Evolutionary conservation across 1,140 invertebrate species (phyloP).

Genomic region (Popillia japonica): DNA sequence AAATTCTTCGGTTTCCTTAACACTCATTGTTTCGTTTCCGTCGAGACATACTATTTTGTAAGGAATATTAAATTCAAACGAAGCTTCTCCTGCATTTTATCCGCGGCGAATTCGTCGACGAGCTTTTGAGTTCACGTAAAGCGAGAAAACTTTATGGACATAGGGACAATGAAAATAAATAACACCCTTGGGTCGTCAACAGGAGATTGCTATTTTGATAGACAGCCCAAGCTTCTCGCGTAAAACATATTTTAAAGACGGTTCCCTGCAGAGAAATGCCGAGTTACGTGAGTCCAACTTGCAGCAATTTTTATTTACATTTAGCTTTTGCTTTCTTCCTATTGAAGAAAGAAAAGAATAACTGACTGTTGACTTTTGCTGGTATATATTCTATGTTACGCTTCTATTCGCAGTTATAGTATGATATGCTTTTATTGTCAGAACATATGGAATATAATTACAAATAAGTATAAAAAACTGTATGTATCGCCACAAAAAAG

Average conservation of each 20-base stretch:
- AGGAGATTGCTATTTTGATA: conserved; percentile 22
- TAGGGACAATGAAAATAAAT: conserved; percentile 25
- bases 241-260: conserved; percentile 12
- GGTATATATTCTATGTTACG: background rate
- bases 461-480: no score
- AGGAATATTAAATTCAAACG: conserved; percentile 21
- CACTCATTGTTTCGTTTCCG: background rate
- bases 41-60: background rate
- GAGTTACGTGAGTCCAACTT: background rate
- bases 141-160: background rate
- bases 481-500: no score
- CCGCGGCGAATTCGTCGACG: background rate
- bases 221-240: background rate
- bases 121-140: conserved; percentile 4
- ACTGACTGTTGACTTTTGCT: background rate
- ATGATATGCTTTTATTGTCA: no score
- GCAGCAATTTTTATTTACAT: background rate
- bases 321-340: background rate
- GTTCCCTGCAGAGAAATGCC: background rate
- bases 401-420: background rate
- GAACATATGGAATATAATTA: no score
- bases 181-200: conserved; percentile 19
- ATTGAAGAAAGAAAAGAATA: background rate
- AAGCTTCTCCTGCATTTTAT: background rate
- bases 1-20: conserved; percentile 9